Evolutionary conservation across 2,113 vertebrate genomes (phyloP).

Genomic region (Cyphomyrus discorhynchus): DNA sequence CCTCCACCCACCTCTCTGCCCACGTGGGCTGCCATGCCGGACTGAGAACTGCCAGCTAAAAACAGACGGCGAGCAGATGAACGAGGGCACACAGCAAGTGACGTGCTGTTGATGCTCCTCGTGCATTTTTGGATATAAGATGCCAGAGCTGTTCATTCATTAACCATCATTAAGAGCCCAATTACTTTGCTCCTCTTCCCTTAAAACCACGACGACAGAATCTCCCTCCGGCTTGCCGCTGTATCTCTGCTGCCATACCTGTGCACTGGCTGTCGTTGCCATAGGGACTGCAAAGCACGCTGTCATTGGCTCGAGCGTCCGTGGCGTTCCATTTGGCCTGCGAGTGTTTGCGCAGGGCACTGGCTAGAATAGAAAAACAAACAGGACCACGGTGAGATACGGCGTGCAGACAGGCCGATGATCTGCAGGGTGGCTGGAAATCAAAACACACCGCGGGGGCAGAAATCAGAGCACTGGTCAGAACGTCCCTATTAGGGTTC

Average conservation of each 20-base stretch:
- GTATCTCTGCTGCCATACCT: not conserved
- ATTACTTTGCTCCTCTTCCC: not conserved
- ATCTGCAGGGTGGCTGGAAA: not conserved
- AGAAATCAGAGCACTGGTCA: not conserved
- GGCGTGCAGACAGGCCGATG: not conserved
- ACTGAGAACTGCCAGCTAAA: not conserved
- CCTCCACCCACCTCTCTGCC: not conserved
- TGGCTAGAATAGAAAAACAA: conserved; percentile 20
- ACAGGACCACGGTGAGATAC: conserved; percentile 5
- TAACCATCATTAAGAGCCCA: not conserved
- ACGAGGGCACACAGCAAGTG: not conserved
- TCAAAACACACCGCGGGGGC: not conserved
- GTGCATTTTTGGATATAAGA: not conserved
- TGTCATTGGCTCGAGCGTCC: not conserved
- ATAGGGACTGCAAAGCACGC: conserved; percentile 14
- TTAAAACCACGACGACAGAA: not conserved
- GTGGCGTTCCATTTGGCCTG: conserved; percentile 22
- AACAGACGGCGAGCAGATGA: not conserved
- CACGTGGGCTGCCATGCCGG: not conserved
- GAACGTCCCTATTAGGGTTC: not conserved
- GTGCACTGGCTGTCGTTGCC: conserved; percentile 16
- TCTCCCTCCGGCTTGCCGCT: not conserved
- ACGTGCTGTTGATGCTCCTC: not conserved
- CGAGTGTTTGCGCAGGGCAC: conserved; percentile 16
- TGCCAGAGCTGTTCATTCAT: not conserved